These are phyloP conservation scores for Geophilus truncorum DNA, from an alignment of 2,888 invertebrate genomes.

Conservation along the genomic window DNA sequence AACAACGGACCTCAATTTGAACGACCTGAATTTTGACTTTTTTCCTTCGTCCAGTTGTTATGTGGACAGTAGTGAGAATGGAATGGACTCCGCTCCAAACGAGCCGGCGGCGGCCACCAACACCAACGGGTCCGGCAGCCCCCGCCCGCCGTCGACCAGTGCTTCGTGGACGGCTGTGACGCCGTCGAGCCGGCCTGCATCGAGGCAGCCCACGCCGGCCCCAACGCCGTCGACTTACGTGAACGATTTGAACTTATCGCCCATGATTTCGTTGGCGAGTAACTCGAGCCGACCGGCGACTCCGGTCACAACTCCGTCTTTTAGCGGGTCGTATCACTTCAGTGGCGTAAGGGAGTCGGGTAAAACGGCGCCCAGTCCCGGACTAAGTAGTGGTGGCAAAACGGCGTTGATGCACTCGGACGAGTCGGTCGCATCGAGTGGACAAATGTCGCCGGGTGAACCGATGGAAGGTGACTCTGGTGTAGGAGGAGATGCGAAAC, in stretches of 20 bases:
- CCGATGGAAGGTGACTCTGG: neutral
- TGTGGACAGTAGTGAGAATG: conserved; percentile 32
- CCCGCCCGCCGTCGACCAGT: conserved; percentile 32
- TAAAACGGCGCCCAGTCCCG: neutral
- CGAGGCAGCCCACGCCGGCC: conserved; percentile 51
- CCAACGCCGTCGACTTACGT: neutral
- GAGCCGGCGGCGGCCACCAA: neutral
- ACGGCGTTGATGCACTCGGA: conserved; percentile 1
- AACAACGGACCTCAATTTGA: conserved; percentile 32
- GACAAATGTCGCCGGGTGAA: neutral
- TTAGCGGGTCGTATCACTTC: conserved; percentile 32
- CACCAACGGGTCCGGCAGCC: conserved; percentile 37
- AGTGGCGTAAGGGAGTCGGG: conserved; percentile 27
- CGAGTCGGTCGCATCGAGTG: conserved; percentile 31
- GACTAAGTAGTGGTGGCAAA: neutral
- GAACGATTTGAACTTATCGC: conserved; percentile 18
- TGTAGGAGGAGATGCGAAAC: conserved; percentile 38
- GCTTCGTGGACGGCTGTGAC: conserved; percentile 18
- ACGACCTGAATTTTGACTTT: conserved; percentile 38
- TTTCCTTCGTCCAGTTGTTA: conserved; percentile 38
- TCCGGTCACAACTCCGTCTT: conserved; percentile 29
- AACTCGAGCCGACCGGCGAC: conserved; percentile 28
- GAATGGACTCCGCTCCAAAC: neutral
- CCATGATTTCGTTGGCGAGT: conserved; percentile 27
- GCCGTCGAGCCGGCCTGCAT: conserved; percentile 54